Base-by-base conservation (phyloP, 2,888 invertebrate species). In the Dynastes maya region DNA sequence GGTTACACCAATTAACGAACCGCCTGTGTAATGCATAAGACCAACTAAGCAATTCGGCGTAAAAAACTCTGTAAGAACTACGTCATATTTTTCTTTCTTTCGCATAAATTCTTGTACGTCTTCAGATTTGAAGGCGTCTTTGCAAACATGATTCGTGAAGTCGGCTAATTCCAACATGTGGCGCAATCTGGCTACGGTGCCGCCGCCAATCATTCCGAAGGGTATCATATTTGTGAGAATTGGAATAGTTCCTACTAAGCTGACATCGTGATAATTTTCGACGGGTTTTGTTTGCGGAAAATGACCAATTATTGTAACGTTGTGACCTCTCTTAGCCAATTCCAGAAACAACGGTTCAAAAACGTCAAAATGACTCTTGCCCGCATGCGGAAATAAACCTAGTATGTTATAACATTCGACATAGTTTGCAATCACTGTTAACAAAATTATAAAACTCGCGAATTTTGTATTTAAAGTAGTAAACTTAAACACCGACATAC, bases 1-100 rank as follows among this genome's bases (percentile, higher is more conserved):
- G 1, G 89, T 89, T 77, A 91, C 85, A 1, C 90, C 90, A 74
- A 92, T 90, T 1, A 91, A 91, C 0, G 92, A 81, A 55, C 90
- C 80, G 53, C 90, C 87, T 8, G 94, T 90, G 82, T 92, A 91
- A 83, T 93, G 90, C 0, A 92, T 92, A 49, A 95, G 86, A 1
- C 92, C 93, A 82, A 94, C 87, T 85, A 92, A 92, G 85, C 95
- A 95, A 84, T 95, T 94, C 70, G 91, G 91, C 82, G 94, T 94
- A 85, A 95, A 95, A 77, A 91, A 91, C 87, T 95, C 95, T 75
- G 92, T 89, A 0, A 95, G 86, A 5, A 94, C 90, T 0, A 95
- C 86, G 86, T 96, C 95, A 84, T 92, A 95, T 68, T 91, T 91
- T 2, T 72, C 76, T 27, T 65, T 63, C 4, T 29, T 64, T 64